phyloP scores from a whole-genome alignment of 1,140 invertebrate species.

The Chelonus insularis region DNA sequence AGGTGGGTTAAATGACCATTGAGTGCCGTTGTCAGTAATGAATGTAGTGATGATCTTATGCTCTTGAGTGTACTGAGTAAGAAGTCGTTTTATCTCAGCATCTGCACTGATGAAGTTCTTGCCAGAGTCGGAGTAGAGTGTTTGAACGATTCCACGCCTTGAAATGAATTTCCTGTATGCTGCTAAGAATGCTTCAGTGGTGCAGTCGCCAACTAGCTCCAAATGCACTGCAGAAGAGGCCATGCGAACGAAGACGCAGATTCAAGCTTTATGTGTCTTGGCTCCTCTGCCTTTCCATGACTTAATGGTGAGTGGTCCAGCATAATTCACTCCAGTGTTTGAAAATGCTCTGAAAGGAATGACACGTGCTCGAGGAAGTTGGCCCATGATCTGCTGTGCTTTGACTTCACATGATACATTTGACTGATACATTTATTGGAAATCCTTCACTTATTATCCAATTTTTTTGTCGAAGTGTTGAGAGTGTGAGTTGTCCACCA shows the following conservation, averaged over 20 bases:
- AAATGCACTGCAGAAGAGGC: constrained; percentile 35
- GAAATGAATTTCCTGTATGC: constrained; percentile 36
- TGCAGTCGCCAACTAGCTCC: constrained; percentile 33
- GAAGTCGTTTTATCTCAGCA: background rate
- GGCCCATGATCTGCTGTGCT: constrained; percentile 4
- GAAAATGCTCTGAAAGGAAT: constrained; percentile 16
- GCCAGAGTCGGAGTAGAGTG: constrained; percentile 19
- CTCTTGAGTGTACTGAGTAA: background rate
- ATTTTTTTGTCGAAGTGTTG: constrained; percentile 31
- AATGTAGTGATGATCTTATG: background rate
- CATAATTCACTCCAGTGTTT: constrained; percentile 33
- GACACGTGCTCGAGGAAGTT: background rate
- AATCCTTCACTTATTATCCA: constrained; percentile 35
- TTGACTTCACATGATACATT: background rate
- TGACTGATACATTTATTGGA: constrained; percentile 15
- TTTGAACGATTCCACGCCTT: constrained; percentile 27
- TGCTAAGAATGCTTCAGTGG: constrained; percentile 35
- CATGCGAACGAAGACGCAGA: constrained; percentile 40
- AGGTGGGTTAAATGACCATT: constrained; percentile 4
- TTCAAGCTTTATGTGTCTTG: constrained; percentile 33
- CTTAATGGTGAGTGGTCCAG: constrained; percentile 33
- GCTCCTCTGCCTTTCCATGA: background rate
- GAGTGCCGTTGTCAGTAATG: background rate
- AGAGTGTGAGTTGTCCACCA: constrained; percentile 33
- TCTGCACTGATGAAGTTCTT: constrained; percentile 29